Base-by-base conservation (phyloP, 2,113 vertebrate genomes). In the Craseonycteris thonglongyai region DNA sequence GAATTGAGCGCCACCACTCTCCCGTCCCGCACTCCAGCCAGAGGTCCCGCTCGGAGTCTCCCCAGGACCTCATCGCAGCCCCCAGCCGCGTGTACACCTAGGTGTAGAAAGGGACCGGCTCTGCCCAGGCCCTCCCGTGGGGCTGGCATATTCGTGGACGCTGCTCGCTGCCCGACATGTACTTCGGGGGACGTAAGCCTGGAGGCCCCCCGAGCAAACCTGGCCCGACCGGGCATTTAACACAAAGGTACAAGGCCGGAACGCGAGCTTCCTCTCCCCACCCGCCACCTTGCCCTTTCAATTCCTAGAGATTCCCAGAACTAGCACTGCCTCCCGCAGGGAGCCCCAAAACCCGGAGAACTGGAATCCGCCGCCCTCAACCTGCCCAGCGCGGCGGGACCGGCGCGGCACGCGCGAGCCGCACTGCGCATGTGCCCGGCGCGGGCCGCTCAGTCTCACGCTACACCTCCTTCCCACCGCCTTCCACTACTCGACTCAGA, bases 401-500 rank as follows among this genome's bases (percentile, higher is more conserved):
- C 56, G 91, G 95, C 94, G 84, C 96, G 47, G 88, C 92, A 59
- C 80, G 81, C 93, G 92, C 92, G 86, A 22, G 47, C 45, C 59
- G 38, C 82, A 83, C 42, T 95, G 93, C 96, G 97, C 96, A 96
- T 96, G 96, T 71, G 91, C 87, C 24, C 94, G 45, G 24, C 90
- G 97, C 96, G 83, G 69, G 76, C 49, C 35, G 93, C 72, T 78
- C 30, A 72, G 96, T 97, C 86, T 97, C 97, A 97, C 95, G 95
- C 92, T 96, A 86, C 78, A 80, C 92, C 94, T 78, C 93, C 87
- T 91, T 61, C 93, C 97, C 69, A 63, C 69, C 87, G 93, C 95
- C 88, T 92, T 75, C 96, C 97, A 94, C 91, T 93, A 78, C 75
- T 81, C 13, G 21, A 91, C 97, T 97, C 96, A 98, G 98, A 98